A percentile compares a stretch with the other conserved stretches of the same genome.
These are phyloP conservation scores for Crenuchus spilurus DNA, from an alignment of 2,797 vertebrate species.

Conservation along the genomic window DNA sequence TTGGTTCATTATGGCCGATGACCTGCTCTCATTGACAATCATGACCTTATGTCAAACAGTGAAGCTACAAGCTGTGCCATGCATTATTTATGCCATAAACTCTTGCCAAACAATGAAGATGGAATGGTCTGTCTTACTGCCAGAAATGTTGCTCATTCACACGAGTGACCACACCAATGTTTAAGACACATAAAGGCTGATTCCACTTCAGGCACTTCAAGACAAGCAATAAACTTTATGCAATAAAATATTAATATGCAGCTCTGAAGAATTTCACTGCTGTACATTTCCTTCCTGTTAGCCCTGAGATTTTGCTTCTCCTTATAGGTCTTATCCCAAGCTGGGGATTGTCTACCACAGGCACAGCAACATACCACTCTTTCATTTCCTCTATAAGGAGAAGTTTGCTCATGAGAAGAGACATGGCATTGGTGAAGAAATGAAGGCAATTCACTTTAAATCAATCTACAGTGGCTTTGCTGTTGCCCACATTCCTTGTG, in stretches of 20 bases:
- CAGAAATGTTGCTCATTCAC: slow-evolving; percentile 49
- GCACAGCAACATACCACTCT: slow-evolving; percentile 40
- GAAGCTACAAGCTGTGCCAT: slow-evolving; percentile 50
- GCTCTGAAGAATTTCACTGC: slow-evolving; percentile 28
- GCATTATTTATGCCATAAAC: slow-evolving; percentile 65
- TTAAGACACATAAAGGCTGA: slow-evolving; percentile 64
- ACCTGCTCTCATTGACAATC: slow-evolving; percentile 2
- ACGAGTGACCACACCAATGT: slow-evolving; percentile 57
- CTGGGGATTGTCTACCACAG: slow-evolving; percentile 35
- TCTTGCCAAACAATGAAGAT: slow-evolving; percentile 65
- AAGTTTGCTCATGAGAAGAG: slow-evolving; percentile 46
- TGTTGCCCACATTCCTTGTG: slow-evolving; percentile 11
- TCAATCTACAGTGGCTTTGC: slow-evolving; percentile 43
- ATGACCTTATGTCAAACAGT: slow-evolving; percentile 62
- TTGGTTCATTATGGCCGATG: slow-evolving; percentile 29
- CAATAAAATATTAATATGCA: slow-evolving; percentile 19
- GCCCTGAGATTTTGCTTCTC: slow-evolving; percentile 48
- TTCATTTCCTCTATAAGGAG: slow-evolving; percentile 53
- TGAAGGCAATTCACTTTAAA: slow-evolving; percentile 52
- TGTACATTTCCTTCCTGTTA: slow-evolving; percentile 26
- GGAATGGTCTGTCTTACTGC: slow-evolving; percentile 70
- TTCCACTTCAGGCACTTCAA: slow-evolving; percentile 16
- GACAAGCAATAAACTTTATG: slow-evolving; percentile 31
- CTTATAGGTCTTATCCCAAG: slow-evolving; percentile 41
- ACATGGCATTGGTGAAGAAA: slow-evolving; percentile 18